Percentiles rank a stretch among this genome's conserved stretches.
phyloP scores from a whole-genome alignment of 2,888 invertebrate genomes.

The Julus scandinavius region DNA sequence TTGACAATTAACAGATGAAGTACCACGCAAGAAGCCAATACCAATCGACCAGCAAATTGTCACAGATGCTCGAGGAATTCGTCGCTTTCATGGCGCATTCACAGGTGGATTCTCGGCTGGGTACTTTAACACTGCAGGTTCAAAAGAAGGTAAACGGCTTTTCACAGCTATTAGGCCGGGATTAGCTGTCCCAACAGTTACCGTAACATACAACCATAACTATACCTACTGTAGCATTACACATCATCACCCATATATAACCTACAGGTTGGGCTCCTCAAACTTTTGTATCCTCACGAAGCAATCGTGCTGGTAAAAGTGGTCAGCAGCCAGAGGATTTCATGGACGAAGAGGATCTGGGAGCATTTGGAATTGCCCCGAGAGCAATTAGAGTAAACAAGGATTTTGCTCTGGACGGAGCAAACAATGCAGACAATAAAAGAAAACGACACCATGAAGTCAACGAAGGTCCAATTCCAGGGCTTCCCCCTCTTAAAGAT shows the following conservation, averaged over 20 bases:
- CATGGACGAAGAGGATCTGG: slow-evolving; percentile 98
- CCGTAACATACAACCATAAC: no score
- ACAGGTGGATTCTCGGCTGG: slow-evolving; percentile 99
- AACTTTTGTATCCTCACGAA: slow-evolving; percentile 88
- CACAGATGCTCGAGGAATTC: slow-evolving; percentile 85
- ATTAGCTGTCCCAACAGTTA: neutral
- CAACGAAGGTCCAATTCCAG: slow-evolving; percentile 71
- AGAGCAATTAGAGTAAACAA: slow-evolving; percentile 81
- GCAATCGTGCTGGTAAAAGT: slow-evolving; percentile 72
- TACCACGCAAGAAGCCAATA: slow-evolving; percentile 82
- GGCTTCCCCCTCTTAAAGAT: slow-evolving; percentile 77
- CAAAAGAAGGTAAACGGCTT: slow-evolving; percentile 74
- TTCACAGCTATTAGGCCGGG: neutral
- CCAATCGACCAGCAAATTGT: slow-evolving; percentile 85
- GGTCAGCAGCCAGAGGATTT: slow-evolving; percentile 88
- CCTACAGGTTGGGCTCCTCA: slow-evolving; percentile 85
- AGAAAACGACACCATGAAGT: slow-evolving; percentile 51
- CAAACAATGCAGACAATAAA: slow-evolving; percentile 15
- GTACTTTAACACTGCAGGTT: slow-evolving; percentile 95
- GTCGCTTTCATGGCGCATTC: slow-evolving; percentile 98
- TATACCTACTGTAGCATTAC: neutral
- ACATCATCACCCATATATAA: neutral
- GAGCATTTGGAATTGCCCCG: slow-evolving; percentile 95
- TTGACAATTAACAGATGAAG: slow-evolving; percentile 72
- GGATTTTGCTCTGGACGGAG: slow-evolving; percentile 71